Evolutionary conservation across 2,113 vertebrate species (phyloP).

Genomic region (Cricetomys ansorgei): DNA sequence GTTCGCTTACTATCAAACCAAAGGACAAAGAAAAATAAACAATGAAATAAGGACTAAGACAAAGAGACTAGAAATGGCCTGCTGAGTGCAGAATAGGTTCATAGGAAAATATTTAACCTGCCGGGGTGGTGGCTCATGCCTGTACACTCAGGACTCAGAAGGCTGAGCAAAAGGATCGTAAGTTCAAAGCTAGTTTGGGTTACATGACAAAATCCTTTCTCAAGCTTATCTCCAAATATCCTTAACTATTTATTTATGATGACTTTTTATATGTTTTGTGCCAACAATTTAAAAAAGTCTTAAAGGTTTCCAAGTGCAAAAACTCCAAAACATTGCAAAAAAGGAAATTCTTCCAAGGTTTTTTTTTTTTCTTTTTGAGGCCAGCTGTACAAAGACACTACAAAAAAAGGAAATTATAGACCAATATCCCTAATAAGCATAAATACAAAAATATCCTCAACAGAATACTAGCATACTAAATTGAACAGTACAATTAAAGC

Average conservation of each 20-base stretch:
- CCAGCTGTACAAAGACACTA: not conserved
- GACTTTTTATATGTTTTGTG: constrained; percentile 29
- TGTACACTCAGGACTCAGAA: not conserved
- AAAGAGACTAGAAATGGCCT: not conserved
- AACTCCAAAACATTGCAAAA: not conserved
- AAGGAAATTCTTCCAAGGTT: not conserved
- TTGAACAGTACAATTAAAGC: not conserved
- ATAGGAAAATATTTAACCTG: not conserved
- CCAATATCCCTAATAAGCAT: not conserved
- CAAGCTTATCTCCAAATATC: not conserved
- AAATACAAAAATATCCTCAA: not conserved
- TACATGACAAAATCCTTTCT: not conserved
- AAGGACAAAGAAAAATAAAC: not conserved
- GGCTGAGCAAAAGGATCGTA: not conserved
- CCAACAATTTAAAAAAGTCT: not conserved
- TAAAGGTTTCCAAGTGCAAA: not conserved
- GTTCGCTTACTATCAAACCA: not conserved
- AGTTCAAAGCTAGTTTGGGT: not conserved
- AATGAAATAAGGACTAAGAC: not conserved
- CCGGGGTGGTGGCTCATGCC: not conserved
- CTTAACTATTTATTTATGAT: not conserved
- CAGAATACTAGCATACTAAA: not conserved
- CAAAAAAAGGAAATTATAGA: not conserved
- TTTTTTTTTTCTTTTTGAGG: not conserved
- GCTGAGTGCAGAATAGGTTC: not conserved